Percentiles rank a stretch among this genome's conserved stretches.
Evolutionary conservation across 2,113 vertebrate species (phyloP).

Genomic region (Otus sunia): DNA sequence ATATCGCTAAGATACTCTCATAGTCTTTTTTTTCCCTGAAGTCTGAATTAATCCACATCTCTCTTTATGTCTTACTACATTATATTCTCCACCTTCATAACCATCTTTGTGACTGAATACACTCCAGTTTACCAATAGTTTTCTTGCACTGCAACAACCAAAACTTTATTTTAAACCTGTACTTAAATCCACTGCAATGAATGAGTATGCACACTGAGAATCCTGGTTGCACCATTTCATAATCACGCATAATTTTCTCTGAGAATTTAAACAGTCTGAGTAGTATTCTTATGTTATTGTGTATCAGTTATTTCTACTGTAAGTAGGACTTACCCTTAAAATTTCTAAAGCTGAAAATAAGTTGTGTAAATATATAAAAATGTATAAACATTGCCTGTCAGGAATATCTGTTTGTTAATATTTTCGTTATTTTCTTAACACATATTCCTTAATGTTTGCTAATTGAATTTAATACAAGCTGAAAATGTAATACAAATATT

Average conservation of each 20-base stretch:
- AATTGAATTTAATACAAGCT: neutral
- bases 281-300: neutral
- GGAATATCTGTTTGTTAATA: neutral
- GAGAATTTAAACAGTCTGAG: neutral
- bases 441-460: neutral
- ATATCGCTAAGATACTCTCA: neutral
- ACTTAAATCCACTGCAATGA: neutral
- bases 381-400: neutral
- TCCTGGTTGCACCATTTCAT: neutral
- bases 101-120: neutral
- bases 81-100: neutral
- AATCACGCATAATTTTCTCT: neutral
- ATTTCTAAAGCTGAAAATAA: neutral
- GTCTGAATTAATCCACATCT: neutral
- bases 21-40: neutral
- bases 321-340: neutral
- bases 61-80: neutral
- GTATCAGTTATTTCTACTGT: neutral
- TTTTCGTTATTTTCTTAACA: neutral
- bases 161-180: neutral
- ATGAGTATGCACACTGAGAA: neutral
- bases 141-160: neutral
- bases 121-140: neutral
- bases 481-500: neutral
- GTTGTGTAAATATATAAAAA: neutral